These are phyloP conservation scores for Euleptes europaea DNA, from an alignment of 2,113 vertebrate species.

Conservation along the genomic window DNA sequence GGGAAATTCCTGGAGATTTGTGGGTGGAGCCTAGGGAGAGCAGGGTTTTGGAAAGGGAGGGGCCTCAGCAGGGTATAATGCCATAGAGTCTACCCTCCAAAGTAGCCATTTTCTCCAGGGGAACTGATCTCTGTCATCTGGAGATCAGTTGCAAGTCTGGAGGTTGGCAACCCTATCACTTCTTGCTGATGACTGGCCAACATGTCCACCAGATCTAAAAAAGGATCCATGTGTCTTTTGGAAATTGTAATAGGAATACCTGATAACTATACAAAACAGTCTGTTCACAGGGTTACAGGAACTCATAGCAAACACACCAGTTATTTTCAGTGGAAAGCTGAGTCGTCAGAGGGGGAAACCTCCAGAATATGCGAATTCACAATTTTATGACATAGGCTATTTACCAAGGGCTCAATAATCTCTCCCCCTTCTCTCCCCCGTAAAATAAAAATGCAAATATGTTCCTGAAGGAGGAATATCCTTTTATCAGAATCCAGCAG, in stretches of 20 bases:
- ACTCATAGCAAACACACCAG: no score
- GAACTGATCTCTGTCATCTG: no score
- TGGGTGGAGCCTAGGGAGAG: no score
- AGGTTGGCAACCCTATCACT: no score
- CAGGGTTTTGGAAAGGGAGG: no score
- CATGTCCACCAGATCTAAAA: no score
- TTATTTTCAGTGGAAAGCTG: neutral
- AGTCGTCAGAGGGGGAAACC: neutral
- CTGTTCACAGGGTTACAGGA: neutral
- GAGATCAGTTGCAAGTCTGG: no score
- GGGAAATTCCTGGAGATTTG: no score
- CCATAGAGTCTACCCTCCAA: no score
- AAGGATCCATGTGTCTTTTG: neutral
- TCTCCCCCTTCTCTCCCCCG: neutral
- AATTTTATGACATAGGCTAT: neutral
- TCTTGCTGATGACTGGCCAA: neutral
- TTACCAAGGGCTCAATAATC: neutral
- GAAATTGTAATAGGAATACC: neutral
- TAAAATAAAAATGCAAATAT: neutral
- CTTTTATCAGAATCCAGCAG: conserved; percentile 29
- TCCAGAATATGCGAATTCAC: neutral
- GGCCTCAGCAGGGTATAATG: no score
- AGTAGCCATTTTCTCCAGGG: no score
- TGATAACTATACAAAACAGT: neutral
- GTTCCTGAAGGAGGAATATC: conserved; percentile 14